These are phyloP conservation scores for Vulpes vulpes DNA, from an alignment of 2,113 vertebrate species.

Conservation along the genomic window DNA sequence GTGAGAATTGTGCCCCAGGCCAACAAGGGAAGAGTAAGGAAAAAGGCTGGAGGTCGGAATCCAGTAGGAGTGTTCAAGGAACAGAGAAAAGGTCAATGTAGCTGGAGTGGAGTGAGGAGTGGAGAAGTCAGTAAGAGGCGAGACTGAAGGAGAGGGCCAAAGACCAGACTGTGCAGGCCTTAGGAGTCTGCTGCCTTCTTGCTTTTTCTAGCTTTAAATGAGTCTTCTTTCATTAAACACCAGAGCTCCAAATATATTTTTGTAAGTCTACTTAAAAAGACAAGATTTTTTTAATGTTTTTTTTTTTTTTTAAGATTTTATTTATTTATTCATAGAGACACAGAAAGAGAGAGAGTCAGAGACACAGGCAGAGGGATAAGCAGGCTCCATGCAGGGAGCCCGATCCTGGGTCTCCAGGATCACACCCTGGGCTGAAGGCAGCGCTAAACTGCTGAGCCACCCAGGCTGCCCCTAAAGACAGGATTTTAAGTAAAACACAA, in stretches of 20 bases:
- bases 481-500: not conserved
- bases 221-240: not conserved
- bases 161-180: rapidly evolving
- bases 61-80: not conserved
- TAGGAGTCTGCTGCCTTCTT: not conserved
- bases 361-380: too few species aligned
- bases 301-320: not conserved
- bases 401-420: too few species aligned
- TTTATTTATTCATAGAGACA: too few species aligned
- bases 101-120: not conserved
- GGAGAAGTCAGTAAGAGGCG: too few species aligned
- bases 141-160: not conserved
- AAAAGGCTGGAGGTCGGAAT: not conserved
- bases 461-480: not conserved
- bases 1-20: not conserved
- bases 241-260: not conserved
- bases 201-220: not conserved
- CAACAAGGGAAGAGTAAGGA: not conserved
- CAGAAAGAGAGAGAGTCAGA: too few species aligned
- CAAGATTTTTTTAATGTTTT: too few species aligned
- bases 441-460: too few species aligned
- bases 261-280: too few species aligned
- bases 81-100: not conserved
- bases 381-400: too few species aligned
- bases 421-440: too few species aligned